Conservation (phyloP, 2,797 vertebrate species). For the Etheostoma nigrum region DNA sequence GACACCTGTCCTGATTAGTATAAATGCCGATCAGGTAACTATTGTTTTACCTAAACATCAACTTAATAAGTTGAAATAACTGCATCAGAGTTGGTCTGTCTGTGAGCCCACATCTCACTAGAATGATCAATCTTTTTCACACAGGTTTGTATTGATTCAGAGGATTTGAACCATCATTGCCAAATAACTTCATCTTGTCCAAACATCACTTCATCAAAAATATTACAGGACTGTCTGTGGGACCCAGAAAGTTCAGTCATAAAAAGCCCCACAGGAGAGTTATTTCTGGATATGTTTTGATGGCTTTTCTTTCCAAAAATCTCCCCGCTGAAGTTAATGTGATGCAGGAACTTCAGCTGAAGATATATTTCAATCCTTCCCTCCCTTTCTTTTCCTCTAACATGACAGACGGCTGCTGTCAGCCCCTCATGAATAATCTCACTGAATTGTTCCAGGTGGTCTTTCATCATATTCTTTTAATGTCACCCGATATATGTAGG, state of each 20-base stretch:
- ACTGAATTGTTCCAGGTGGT: constrained; percentile 11
- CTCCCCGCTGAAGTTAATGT: not conserved
- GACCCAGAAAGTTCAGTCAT: not conserved
- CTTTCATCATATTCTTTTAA: constrained; percentile 49
- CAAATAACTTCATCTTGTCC: not conserved
- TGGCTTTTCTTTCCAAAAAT: no score
- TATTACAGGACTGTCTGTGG: not conserved
- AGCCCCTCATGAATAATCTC: constrained; percentile 29
- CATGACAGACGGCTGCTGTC: constrained; percentile 16
- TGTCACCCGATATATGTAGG: constrained; percentile 49
- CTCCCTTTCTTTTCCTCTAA: not conserved
- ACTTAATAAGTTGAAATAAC: not conserved
- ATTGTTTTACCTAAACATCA: not conserved
- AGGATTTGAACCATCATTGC: constrained; percentile 66
- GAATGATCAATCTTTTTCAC: not conserved
- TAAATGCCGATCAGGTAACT: no score
- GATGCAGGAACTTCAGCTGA: not conserved
- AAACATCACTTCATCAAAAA: not conserved
- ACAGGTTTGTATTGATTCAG: not conserved
- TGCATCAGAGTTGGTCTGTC: not conserved
- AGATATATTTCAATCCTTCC: not conserved
- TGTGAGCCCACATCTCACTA: not conserved
- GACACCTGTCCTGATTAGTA: no score
- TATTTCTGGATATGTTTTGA: not conserved
- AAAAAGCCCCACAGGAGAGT: not conserved